phyloP scores from a whole-genome alignment of 2,888 invertebrate genomes.

The Heliconius aoede region DNA sequence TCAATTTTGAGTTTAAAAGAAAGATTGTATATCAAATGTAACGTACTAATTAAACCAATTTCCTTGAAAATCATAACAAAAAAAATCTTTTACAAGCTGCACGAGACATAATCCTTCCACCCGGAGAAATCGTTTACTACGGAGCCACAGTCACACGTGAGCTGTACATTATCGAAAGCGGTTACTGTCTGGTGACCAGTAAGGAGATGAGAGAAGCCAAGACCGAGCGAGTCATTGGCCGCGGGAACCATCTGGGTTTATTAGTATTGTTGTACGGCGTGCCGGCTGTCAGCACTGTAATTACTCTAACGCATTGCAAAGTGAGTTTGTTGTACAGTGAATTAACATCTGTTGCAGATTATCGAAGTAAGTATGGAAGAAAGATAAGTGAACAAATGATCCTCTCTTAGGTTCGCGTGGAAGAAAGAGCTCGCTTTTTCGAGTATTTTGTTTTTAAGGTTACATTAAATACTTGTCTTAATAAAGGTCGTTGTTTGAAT shows the following conservation, averaged over 20 bases:
- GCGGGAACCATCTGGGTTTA: slow-evolving; percentile 76
- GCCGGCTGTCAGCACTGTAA: slow-evolving; percentile 74
- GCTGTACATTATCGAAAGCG: slow-evolving; percentile 80
- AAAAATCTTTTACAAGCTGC: slow-evolving; percentile 58
- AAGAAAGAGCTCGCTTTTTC: not conserved
- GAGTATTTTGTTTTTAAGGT: not conserved
- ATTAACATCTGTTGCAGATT: slow-evolving; percentile 40
- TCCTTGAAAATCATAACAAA: not conserved
- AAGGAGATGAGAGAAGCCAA: slow-evolving; percentile 62
- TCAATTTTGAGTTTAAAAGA: too few relatives aligned
- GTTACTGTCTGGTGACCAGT: slow-evolving; percentile 76
- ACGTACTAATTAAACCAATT: not conserved
- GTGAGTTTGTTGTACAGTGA: slow-evolving; percentile 54
- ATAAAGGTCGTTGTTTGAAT: too few relatives aligned
- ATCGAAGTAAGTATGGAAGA: too few relatives aligned
- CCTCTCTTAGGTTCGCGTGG: not conserved
- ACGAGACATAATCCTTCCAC: slow-evolving; percentile 76
- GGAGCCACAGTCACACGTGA: slow-evolving; percentile 80
- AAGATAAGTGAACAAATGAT: slow-evolving; percentile 23
- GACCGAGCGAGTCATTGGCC: slow-evolving; percentile 70
- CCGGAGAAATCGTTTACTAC: slow-evolving; percentile 80
- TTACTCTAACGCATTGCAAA: slow-evolving; percentile 81
- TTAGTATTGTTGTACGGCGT: slow-evolving; percentile 78
- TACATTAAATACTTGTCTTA: not conserved
- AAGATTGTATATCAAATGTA: not conserved